A percentile compares a stretch with the other conserved stretches of the same genome.
phyloP scores from a whole-genome alignment of 2,113 vertebrate species.

The Rhegmatorhina hoffmannsi region DNA sequence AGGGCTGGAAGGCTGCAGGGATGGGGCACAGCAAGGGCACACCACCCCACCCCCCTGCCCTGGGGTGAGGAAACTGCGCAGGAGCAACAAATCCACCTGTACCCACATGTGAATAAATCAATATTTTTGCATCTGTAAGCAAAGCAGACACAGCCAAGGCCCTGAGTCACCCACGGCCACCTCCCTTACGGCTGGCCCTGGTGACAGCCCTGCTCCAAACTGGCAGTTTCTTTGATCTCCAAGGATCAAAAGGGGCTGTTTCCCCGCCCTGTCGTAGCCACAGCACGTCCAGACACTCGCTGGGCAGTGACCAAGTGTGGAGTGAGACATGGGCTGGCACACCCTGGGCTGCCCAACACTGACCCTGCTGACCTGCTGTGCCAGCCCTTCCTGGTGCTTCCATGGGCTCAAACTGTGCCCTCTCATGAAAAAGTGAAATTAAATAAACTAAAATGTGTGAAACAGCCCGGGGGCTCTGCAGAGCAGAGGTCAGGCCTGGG shows the following conservation, averaged over 20 bases:
- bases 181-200: neutral
- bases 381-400: neutral
- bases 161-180: neutral
- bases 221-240: neutral
- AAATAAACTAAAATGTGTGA: neutral
- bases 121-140: neutral
- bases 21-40: neutral
- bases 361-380: accelerated
- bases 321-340: accelerated
- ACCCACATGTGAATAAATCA: neutral
- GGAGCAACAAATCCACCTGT: neutral
- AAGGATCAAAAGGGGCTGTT: neutral
- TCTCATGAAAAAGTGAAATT: neutral
- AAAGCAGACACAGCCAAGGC: neutral
- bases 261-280: accelerated
- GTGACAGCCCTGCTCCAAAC: neutral
- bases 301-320: accelerated
- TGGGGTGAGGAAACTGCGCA: neutral
- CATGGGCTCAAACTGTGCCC: neutral
- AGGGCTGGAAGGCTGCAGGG: neutral
- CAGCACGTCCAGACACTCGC: accelerated
- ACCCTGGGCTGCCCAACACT: neutral
- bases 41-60: neutral
- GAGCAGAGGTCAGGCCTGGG: neutral
- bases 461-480: neutral